Conservation (phyloP, 2,797 vertebrate species). For the Caiman crocodilus region DNA sequence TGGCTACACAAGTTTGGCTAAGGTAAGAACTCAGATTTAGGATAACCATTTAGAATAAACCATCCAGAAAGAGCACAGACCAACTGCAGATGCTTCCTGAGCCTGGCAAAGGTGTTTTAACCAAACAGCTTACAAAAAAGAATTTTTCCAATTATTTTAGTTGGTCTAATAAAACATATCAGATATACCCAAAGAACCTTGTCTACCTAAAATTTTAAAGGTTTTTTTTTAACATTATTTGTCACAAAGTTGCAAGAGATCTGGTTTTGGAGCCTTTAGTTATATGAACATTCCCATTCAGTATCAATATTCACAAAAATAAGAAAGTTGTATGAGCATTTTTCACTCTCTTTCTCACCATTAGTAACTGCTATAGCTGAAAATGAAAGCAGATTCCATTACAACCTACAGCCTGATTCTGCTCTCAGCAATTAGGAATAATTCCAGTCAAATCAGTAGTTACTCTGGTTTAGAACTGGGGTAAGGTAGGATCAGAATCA, state of each 20-base stretch:
- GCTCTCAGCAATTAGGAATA: not conserved
- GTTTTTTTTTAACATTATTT: not conserved
- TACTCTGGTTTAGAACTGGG: not conserved
- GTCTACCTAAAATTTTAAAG: not conserved
- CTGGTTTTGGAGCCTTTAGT: not conserved
- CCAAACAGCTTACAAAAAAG: too few relatives aligned
- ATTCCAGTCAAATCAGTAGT: not conserved
- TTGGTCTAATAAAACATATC: too few relatives aligned
- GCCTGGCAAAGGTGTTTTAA: not conserved
- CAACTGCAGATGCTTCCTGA: too few relatives aligned
- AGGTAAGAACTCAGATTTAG: slow-evolving; percentile 28
- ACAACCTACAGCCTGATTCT: accelerated
- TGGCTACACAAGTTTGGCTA: not conserved
- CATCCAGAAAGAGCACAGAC: not conserved
- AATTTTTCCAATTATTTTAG: too few relatives aligned
- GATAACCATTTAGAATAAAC: slow-evolving; percentile 33
- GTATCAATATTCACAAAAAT: not conserved
- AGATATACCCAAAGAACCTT: too few relatives aligned
- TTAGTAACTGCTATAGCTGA: accelerated
- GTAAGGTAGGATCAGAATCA: slow-evolving; percentile 44
- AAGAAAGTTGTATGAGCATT: not conserved
- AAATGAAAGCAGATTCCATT: not conserved
- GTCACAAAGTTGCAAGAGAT: not conserved
- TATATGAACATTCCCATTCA: slow-evolving; percentile 15
- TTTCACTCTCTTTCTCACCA: not conserved